A percentile compares a stretch with the other conserved stretches of the same genome.
Evolutionary conservation across 92 coral and sea anemone genomes (phyloP).

Genomic region (Blastomussa wellsi): DNA sequence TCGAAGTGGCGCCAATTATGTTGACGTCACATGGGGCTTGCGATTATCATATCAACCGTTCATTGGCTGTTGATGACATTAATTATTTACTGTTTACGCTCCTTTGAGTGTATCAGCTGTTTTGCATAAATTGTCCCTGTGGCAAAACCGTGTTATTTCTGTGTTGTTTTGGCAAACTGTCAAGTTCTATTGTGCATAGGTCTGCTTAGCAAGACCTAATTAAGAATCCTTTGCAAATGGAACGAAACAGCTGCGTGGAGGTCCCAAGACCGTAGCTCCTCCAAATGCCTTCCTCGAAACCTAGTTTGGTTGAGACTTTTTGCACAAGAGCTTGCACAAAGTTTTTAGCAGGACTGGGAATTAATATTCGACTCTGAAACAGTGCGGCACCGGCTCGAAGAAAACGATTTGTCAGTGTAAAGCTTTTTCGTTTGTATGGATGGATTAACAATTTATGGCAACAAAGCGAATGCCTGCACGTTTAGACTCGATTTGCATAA

Average conservation of each 20-base stretch:
- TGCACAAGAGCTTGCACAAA: neutral
- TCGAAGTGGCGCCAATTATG: conserved; percentile 49
- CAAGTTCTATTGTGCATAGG: conserved; percentile 38
- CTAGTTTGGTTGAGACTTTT: neutral
- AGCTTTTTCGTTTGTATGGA: conserved; percentile 10
- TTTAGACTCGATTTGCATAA: conserved; percentile 43
- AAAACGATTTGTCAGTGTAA: conserved; percentile 9
- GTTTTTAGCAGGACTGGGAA: neutral
- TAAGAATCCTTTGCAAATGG: conserved; percentile 20
- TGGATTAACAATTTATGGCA: conserved; percentile 48
- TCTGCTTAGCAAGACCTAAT: conserved; percentile 46
- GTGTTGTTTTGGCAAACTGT: conserved; percentile 50
- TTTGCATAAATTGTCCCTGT: conserved; percentile 60
- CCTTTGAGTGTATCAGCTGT: conserved; percentile 60
- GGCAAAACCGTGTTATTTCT: conserved; percentile 44
- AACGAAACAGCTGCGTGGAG: conserved; percentile 33
- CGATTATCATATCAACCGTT: conserved; percentile 41
- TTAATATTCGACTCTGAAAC: neutral
- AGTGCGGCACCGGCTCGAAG: neutral
- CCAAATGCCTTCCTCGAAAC: neutral
- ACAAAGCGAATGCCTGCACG: conserved; percentile 37
- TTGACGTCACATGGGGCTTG: conserved; percentile 60
- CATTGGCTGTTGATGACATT: conserved; percentile 74
- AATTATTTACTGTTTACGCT: conserved; percentile 89
- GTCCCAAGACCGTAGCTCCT: neutral